These are phyloP conservation scores for Trissolcus brochymenae DNA, from an alignment of 2,888 invertebrate genomes.

Conservation along the genomic window DNA sequence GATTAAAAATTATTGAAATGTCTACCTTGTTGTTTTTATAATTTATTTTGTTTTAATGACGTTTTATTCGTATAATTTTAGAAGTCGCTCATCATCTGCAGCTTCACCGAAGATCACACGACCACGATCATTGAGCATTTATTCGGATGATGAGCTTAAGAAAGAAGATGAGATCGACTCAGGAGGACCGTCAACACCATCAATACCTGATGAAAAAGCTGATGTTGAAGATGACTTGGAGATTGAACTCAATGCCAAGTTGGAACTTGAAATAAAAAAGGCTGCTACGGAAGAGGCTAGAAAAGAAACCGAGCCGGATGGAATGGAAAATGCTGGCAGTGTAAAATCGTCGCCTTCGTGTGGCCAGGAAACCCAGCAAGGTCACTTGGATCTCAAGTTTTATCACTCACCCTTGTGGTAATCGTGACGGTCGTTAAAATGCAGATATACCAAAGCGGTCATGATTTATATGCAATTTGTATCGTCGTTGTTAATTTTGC, in stretches of 20 bases:
- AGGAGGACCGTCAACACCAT: slow-evolving; percentile 59
- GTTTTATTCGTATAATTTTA: slow-evolving; percentile 45
- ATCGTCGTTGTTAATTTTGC: slow-evolving; percentile 17
- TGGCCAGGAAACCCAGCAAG: slow-evolving; percentile 74
- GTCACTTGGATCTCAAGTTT: slow-evolving; percentile 86
- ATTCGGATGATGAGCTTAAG: slow-evolving; percentile 69
- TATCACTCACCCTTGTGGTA: slow-evolving; percentile 88
- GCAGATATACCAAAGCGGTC: not conserved
- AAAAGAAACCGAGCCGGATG: slow-evolving; percentile 11
- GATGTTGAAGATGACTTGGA: slow-evolving; percentile 33
- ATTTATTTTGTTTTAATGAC: not conserved
- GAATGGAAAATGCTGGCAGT: slow-evolving; percentile 18
- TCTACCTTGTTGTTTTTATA: no score
- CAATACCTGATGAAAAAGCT: slow-evolving; percentile 49
- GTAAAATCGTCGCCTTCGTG: slow-evolving; percentile 67
- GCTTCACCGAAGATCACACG: slow-evolving; percentile 66
- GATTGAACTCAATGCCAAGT: slow-evolving; percentile 14
- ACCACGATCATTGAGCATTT: slow-evolving; percentile 71
- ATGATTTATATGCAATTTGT: slow-evolving; percentile 14
- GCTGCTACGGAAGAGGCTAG: not conserved
- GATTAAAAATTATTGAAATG: no score
- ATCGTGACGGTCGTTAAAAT: slow-evolving; percentile 17
- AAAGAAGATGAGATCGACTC: slow-evolving; percentile 59
- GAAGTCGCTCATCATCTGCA: slow-evolving; percentile 58
- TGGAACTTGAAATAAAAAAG: not conserved